Base-by-base conservation (phyloP, 2,888 invertebrate genomes). In the Heterodera filipjevi region DNA sequence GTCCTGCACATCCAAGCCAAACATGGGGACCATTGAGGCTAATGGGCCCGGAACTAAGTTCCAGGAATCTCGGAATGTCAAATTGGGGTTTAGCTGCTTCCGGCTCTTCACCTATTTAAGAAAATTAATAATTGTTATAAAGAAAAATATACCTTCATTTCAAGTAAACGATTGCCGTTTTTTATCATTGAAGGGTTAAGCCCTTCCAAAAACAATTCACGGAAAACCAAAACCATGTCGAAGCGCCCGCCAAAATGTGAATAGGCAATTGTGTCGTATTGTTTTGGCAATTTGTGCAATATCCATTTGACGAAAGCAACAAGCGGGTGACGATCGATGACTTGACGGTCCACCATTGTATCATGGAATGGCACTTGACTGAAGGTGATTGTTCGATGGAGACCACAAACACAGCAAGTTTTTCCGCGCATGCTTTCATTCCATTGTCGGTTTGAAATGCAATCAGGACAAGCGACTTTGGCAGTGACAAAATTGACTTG, bases 261-360 rank as follows among this genome's bases (percentile, higher is more conserved):
- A n/a, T 66, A 76, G 3, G 46, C 33, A 10, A 59, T 44, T 10
- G 76, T 71, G 22, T 76, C 72, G 27, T 66, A 76, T 27, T 71
- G 30, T 30, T 33, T 33, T 33, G 71, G 71, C 0, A 71, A 6
- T 22, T 64, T 32, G 27, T 66, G 32, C 10, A 77, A 53, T 16
- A 77, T 27, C 77, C 77, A 77, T 76, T 77, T 46, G 8, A 77
- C 77, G 77, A 77, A 77, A 1, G 35, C 74, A 22, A 44, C 76
- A 19, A 77, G 32, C 19, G 77, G 77, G 22, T 77, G 27, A 1
- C 39, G 30, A 44, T 44, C 27, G 39, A 39, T 30, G 0, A 14
- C 27, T 22, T 35, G 44, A 22, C 30, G 22, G 32, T 77, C 75
- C 1, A 66, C 66, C 27, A 2, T 3, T 12, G 75, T 77, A 19